phyloP scores from a whole-genome alignment of 1,140 invertebrate species.

The Trissolcus basalis region DNA sequence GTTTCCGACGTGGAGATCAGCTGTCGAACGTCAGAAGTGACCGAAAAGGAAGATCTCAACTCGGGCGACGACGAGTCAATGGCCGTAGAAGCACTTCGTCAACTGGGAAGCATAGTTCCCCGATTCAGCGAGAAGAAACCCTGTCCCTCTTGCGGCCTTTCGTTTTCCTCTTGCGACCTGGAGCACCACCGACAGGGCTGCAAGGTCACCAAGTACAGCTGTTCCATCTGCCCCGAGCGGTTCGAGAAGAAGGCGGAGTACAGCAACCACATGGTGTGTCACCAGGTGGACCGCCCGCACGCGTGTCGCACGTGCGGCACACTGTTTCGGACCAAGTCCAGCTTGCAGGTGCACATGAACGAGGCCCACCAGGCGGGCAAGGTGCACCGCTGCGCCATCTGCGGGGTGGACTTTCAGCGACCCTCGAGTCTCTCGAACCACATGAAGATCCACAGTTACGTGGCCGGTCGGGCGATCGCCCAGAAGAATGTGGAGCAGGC shows the following conservation, averaged over 20 bases:
- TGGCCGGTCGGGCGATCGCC: conserved; percentile 71
- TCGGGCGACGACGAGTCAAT: conserved; percentile 74
- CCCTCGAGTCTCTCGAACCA: conserved; percentile 77
- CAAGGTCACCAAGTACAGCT: conserved; percentile 60
- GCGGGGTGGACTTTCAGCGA: conserved; percentile 73
- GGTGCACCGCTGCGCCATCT: conserved; percentile 72
- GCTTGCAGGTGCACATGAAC: conserved; percentile 66
- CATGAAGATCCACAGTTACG: conserved; percentile 75
- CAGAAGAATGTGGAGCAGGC: conserved; percentile 58
- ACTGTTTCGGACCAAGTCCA: conserved; percentile 69
- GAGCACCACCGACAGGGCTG: conserved; percentile 56
- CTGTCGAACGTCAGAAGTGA: conserved; percentile 27
- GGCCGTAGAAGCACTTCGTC: conserved; percentile 75
- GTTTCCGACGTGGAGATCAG: not conserved
- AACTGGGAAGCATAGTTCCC: conserved; percentile 75
- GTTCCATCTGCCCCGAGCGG: conserved; percentile 66
- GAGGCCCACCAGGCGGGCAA: conserved; percentile 66
- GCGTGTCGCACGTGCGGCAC: conserved; percentile 72
- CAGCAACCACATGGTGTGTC: conserved; percentile 74
- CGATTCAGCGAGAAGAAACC: conserved; percentile 68
- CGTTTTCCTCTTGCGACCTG: conserved; percentile 56
- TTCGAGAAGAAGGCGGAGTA: conserved; percentile 72
- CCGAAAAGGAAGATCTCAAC: no score
- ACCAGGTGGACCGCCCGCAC: conserved; percentile 71
- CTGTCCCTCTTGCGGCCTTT: conserved; percentile 58